phyloP scores from a whole-genome alignment of 2,888 invertebrate genomes.

The Acleris laterana region DNA sequence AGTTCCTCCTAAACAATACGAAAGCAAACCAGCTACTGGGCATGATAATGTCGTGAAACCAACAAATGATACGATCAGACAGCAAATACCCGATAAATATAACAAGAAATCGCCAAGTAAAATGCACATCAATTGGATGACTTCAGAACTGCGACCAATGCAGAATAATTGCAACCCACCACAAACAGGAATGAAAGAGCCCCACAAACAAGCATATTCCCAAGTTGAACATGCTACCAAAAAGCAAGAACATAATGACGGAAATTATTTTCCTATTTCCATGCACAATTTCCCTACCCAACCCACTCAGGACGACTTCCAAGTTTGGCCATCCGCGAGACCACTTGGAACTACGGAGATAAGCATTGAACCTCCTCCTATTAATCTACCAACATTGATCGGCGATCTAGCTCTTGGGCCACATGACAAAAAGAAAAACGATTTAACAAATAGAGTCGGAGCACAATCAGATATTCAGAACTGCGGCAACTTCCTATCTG shows the following conservation, averaged over 20 bases:
- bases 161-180: slow-evolving; percentile 64
- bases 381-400: slow-evolving; percentile 75
- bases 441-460: slow-evolving; percentile 55
- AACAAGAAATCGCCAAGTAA: slow-evolving; percentile 76
- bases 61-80: slow-evolving; percentile 51
- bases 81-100: slow-evolving; percentile 68
- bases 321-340: slow-evolving; percentile 75
- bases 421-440: slow-evolving; percentile 76
- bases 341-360: slow-evolving; percentile 77
- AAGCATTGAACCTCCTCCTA: slow-evolving; percentile 78
- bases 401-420: slow-evolving; percentile 78
- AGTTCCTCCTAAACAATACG: slow-evolving; percentile 61
- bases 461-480: slow-evolving; percentile 69
- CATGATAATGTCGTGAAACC: slow-evolving; percentile 58
- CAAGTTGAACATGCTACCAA: slow-evolving; percentile 59
- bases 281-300: slow-evolving; percentile 74
- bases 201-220: slow-evolving; percentile 59
- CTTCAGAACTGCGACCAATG: slow-evolving; percentile 74
- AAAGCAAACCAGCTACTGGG: slow-evolving; percentile 56
- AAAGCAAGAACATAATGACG: slow-evolving; percentile 67
- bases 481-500: slow-evolving; percentile 76
- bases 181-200: slow-evolving; percentile 61
- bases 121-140: slow-evolving; percentile 83
- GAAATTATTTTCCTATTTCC: slow-evolving; percentile 73
- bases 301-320: slow-evolving; percentile 70